Evolutionary conservation across 2,797 vertebrate genomes (phyloP).

Genomic region (Arctocebus calabarensis): DNA sequence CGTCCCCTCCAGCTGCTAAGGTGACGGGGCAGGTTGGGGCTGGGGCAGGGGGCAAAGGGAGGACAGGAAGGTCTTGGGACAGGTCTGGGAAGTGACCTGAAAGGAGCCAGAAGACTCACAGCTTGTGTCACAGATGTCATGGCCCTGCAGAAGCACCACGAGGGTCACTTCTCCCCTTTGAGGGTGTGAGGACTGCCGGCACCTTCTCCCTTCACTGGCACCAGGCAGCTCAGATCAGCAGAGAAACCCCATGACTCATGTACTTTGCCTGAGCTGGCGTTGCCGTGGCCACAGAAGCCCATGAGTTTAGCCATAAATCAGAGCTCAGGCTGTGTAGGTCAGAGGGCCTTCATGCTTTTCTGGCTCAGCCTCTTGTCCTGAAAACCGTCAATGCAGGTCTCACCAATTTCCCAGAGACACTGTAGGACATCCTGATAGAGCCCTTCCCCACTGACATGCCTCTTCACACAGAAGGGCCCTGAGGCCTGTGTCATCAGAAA

Average conservation of each 20-base stretch:
- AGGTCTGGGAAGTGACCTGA: background rate
- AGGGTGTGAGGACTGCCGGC: accelerated
- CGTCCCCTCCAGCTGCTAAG: constrained; percentile 96
- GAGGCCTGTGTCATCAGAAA: background rate
- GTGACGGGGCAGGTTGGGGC: constrained; percentile 83
- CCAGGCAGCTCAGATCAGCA: accelerated
- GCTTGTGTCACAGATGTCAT: background rate
- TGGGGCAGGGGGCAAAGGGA: background rate
- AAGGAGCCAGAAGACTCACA: accelerated
- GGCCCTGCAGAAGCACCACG: background rate
- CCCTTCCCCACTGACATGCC: accelerated
- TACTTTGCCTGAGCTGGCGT: background rate
- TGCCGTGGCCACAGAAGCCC: background rate
- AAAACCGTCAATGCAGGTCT: background rate
- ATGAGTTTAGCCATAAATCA: accelerated
- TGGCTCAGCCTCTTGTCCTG: background rate
- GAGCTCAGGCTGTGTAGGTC: background rate
- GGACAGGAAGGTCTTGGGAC: background rate
- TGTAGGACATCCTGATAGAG: no score
- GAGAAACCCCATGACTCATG: background rate
- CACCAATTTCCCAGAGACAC: background rate
- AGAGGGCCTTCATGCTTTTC: accelerated
- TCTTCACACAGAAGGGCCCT: accelerated
- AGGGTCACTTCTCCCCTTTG: background rate
- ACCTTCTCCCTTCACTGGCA: accelerated